phyloP scores from a whole-genome alignment of 2,888 invertebrate species.

The Adineta ricciae region DNA sequence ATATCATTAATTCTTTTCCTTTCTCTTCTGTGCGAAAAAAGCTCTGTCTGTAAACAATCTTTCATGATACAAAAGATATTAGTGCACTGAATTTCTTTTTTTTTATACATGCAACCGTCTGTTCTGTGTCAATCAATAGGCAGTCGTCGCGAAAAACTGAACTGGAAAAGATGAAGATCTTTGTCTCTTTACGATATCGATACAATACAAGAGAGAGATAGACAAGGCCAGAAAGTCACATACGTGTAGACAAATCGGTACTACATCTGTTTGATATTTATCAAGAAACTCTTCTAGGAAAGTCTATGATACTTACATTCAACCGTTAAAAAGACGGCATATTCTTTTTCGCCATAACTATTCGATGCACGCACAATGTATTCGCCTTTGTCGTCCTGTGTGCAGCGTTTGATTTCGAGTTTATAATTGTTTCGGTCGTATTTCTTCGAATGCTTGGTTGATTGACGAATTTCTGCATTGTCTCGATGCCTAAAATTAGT shows the following conservation, averaged over 20 bases:
- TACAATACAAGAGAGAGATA: no score
- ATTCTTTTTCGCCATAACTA: constrained; percentile 85
- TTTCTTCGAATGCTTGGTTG: constrained; percentile 31
- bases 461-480: constrained; percentile 25
- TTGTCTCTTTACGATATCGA: no score
- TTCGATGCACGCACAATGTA: constrained; percentile 92
- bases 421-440: constrained; percentile 31
- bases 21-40: neutral
- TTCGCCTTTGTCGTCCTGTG: constrained; percentile 78
- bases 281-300: neutral
- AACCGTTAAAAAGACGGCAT: constrained; percentile 88
- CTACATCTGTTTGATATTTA: neutral
- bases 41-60: no score
- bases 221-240: no score
- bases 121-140: neutral
- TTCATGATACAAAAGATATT: neutral
- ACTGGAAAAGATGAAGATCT: no score
- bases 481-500: neutral
- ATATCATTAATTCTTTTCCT: neutral
- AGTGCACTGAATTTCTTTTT: neutral
- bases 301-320: constrained; percentile 55
- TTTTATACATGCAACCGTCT: neutral
- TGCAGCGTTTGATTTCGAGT: constrained; percentile 30
- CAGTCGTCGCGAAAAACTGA: no score
- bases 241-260: neutral